These are phyloP conservation scores for Menidia beryllina DNA, from an alignment of 2,113 vertebrate species.

Conservation along the genomic window DNA sequence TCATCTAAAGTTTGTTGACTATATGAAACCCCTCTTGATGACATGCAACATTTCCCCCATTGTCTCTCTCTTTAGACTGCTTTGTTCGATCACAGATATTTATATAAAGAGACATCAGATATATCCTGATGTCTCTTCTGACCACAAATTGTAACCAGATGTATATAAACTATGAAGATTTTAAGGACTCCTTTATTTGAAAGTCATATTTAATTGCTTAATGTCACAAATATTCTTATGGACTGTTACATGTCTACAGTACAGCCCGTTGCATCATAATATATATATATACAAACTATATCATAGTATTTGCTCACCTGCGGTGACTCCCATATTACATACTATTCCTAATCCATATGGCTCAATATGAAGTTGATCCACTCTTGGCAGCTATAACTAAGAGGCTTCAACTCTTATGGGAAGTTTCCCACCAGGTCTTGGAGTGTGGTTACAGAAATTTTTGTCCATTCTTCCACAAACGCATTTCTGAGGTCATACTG, in stretches of 20 bases:
- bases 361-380: too few relatives aligned
- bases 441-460: too few relatives aligned
- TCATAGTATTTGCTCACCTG: too few relatives aligned
- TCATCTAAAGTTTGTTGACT: slow-evolving; percentile 46
- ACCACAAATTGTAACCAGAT: background rate
- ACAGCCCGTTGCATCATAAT: background rate
- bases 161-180: background rate
- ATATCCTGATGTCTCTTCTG: slow-evolving; percentile 13
- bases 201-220: background rate
- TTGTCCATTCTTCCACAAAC: too few relatives aligned
- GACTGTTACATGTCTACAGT: background rate
- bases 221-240: background rate
- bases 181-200: background rate
- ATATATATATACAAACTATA: too few relatives aligned
- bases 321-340: too few relatives aligned
- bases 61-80: background rate
- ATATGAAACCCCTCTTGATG: slow-evolving; percentile 20
- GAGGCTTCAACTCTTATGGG: too few relatives aligned
- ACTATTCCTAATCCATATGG: too few relatives aligned
- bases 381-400: too few relatives aligned
- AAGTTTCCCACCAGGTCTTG: too few relatives aligned
- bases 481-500: too few relatives aligned
- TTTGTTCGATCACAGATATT: background rate
- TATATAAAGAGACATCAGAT: too few relatives aligned
- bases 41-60: slow-evolving; percentile 10